phyloP scores from a whole-genome alignment of 1,140 invertebrate species.

The Solen grandis region DNA sequence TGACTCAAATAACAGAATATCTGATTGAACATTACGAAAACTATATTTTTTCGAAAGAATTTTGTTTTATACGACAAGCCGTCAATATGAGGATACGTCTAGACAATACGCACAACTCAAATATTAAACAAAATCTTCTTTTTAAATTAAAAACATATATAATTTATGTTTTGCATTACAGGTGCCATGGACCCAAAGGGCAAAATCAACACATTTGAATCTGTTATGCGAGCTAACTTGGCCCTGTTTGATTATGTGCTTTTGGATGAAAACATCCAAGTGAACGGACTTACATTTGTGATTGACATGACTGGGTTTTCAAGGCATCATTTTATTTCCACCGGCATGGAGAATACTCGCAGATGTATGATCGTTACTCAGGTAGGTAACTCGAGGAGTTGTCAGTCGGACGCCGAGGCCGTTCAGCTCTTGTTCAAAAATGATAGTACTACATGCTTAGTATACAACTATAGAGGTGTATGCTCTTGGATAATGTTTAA shows the following conservation, averaged over 20 bases:
- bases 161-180: constrained; percentile 2
- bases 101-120: background rate
- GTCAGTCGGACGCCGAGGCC: no score
- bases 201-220: constrained; percentile 80
- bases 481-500: no score
- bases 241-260: constrained; percentile 89
- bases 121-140: background rate
- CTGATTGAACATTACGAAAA: no score
- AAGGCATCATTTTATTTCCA: constrained; percentile 41
- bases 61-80: background rate
- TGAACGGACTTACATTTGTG: constrained; percentile 50
- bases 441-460: no score
- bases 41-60: no score
- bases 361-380: constrained; percentile 52
- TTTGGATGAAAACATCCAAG: constrained; percentile 85
- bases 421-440: no score
- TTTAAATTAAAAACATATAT: no score
- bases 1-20: no score
- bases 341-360: constrained; percentile 46
- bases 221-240: constrained; percentile 89
- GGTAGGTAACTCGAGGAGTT: no score
- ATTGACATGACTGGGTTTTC: constrained; percentile 53
- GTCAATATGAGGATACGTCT: background rate
- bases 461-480: no score
- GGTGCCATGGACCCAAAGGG: constrained; percentile 49